Evolutionary conservation across 2,113 vertebrate genomes (phyloP), one percentile per base, ranked within the genome.

Genomic region (Colistium nudipinnis): DNA sequence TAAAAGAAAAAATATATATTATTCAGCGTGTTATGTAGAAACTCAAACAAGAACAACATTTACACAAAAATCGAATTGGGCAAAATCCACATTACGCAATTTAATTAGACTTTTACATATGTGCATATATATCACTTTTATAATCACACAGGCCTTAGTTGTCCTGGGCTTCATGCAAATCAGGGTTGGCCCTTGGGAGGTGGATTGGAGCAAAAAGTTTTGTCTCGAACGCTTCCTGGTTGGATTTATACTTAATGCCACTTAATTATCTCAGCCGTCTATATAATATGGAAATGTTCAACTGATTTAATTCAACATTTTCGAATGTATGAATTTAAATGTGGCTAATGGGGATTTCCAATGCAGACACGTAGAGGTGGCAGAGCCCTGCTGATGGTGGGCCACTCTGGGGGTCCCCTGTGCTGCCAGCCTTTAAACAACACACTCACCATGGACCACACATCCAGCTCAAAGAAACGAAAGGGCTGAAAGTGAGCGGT

Each of bases 401-500:
- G 27, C 52, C 39, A 57, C 79, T 65, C 71, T 76, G 90, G 86
- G 87, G 90, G 90, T 92, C 85, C 57, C n/a, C 69, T 70, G 27
- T 63, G 62, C 82, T 45, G 72, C 55, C 62, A 44, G 76, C 43
- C 60, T 77, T 83, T 81, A n/a, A n/a, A n/a, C 69, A 85, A 60
- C 78, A 57, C 67, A 56, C 78, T 87, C 81, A 77, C 82, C 83
- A 75, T 66, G 65, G 90, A 91, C 89, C 90, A 90, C 90, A 92
- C 88, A 90, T 84, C 54, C 84, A 70, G 80, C 87, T 82, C 63
- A 84, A 87, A 82, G 59, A 86, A 74, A 80, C 72, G 47, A 70
- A 6, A 57, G 76, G 55, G 57, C 78, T 80, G 73, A 65, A 83
- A 88, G 81, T 74, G 72, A 85, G 81, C 72, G 73, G 60, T 13